Base-by-base conservation (phyloP, 2,888 invertebrate genomes). In the Ochlodes sylvanus region DNA sequence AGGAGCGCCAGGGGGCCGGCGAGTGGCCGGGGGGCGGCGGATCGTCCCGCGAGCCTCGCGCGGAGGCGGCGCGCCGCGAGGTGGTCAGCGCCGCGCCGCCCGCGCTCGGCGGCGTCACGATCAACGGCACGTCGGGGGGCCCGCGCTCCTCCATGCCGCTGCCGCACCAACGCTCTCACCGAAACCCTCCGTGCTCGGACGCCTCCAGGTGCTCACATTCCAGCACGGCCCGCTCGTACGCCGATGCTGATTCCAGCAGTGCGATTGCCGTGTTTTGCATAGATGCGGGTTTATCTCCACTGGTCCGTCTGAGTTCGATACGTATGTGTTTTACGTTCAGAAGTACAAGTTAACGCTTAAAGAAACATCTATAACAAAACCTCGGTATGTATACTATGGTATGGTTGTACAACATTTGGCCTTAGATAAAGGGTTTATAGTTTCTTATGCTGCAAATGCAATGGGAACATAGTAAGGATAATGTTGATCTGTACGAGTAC, bases 71-170 rank as follows among this genome's bases (percentile, higher is more conserved):
- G 77, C 92, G 90, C 67, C 90, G 86, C 77, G 90, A 88, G 75
- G 88, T 88, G 79, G 89, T 88, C 73, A 89, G 83, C 76, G 90
- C 88, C 57, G 84, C 90, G 77, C 88, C 66, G 41, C 71, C 76
- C 70, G 77, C 82, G 79, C 85, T 79, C 74, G 87, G 86, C 79
- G 92, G 90, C 80, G 88, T 87, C 86, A 90, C 88, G 80, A 92
- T 86, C 85, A 92, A 79, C 83, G 92, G 92, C 87, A 88, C 87
- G 79, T 92, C 92, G 70, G 87, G 87, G 70, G 94, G 94, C 77
- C 93, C 89, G 73, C 94, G 94, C 74, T 94, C 94, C 72, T 94
- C 94, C 83, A 94, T 94, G 81, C 92, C 94, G 84, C 94, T 89
- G 78, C 94, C 92, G 80, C 93, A 87, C 80, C 94, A 93, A 83